A percentile compares a stretch with the other conserved stretches of the same genome.
Conservation (phyloP, 2,797 vertebrate species). For the Microhierax caerulescens region DNA sequence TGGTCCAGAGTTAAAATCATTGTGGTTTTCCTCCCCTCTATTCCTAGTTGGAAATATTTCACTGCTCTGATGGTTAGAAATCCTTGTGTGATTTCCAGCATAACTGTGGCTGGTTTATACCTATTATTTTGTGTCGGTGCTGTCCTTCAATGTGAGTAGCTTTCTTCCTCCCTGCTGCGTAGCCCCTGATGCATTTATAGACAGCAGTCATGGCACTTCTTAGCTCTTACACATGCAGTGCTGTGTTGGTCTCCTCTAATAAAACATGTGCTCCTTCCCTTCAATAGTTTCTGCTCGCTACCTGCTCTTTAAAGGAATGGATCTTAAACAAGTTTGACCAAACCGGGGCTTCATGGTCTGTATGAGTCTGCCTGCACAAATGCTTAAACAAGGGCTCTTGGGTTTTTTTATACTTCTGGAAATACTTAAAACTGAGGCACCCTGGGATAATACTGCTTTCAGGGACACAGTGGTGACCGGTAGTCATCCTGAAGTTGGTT, state of each 20-base stretch:
- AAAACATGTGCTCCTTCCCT: background rate
- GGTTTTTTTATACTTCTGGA: background rate
- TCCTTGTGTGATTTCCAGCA: background rate
- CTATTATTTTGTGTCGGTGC: constrained; percentile 10
- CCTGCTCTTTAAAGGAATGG: background rate
- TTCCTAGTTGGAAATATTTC: background rate
- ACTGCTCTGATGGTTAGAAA: background rate
- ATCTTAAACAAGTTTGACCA: background rate
- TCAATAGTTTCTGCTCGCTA: background rate
- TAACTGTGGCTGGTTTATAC: constrained; percentile 6
- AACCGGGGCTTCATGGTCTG: accelerated
- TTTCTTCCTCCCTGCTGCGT: constrained; percentile 44
- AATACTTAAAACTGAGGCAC: background rate
- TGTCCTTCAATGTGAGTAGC: background rate
- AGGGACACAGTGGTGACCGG: background rate
- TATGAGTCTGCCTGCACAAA: background rate
- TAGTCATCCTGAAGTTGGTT: background rate
- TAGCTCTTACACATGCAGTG: constrained; percentile 19
- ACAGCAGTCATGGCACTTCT: background rate
- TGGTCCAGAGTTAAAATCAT: background rate
- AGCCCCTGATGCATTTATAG: background rate
- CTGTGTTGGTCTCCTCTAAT: background rate
- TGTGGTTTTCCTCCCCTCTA: background rate
- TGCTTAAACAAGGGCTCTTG: background rate
- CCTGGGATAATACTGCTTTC: background rate